phyloP scores from a whole-genome alignment of 1,140 invertebrate genomes.

The Hylyphantes graminicola region DNA sequence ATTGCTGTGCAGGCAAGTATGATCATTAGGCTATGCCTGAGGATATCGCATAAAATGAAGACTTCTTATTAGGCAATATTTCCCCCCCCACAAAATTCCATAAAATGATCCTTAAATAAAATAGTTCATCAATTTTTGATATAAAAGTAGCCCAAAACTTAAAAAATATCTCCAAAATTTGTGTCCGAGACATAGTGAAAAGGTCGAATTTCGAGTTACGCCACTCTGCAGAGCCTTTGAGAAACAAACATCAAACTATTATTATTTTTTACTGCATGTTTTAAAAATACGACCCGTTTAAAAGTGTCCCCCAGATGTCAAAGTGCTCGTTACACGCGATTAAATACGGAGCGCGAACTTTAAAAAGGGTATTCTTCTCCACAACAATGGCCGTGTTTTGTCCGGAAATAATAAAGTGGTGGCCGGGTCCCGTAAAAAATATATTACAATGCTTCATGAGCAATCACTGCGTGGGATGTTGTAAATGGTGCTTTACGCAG shows the following conservation, averaged over 20 bases:
- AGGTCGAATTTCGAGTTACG: too few relatives aligned
- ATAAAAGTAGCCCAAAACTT: too few relatives aligned
- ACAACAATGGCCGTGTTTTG: conserved; percentile 14
- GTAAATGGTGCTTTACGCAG: background rate
- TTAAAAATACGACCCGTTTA: background rate
- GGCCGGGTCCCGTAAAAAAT: background rate
- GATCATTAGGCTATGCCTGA: too few relatives aligned
- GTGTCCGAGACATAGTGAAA: too few relatives aligned
- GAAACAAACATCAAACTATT: background rate
- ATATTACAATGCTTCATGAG: conserved; percentile 18
- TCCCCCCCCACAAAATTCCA: too few relatives aligned
- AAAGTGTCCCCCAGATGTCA: conserved; percentile 18
- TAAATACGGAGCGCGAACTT: conserved; percentile 1
- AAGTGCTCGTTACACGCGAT: conserved; percentile 7
- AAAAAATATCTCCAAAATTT: too few relatives aligned
- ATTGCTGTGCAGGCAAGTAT: too few relatives aligned
- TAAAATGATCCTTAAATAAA: too few relatives aligned
- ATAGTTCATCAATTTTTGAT: too few relatives aligned
- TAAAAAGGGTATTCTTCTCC: conserved; percentile 1
- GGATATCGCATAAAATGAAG: too few relatives aligned
- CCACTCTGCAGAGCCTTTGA: too few relatives aligned
- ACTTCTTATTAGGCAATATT: too few relatives aligned
- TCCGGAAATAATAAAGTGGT: conserved; percentile 50
- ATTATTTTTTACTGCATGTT: background rate
- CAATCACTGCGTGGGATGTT: conserved; percentile 14